Base-by-base conservation (phyloP, 2,888 invertebrate genomes). In the Idaea aversata region DNA sequence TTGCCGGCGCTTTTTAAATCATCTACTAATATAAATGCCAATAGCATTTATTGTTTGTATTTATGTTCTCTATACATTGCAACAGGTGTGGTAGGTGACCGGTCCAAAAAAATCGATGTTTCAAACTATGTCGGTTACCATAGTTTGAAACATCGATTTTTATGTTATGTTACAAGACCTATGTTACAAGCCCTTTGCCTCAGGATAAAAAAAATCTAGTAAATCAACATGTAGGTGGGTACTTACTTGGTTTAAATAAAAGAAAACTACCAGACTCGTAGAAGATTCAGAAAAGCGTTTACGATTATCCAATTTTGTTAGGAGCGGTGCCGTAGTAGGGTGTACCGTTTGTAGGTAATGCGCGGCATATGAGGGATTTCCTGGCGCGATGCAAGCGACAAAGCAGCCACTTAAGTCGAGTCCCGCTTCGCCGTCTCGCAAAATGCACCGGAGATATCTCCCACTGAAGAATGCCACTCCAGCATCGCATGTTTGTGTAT, bases 391-490 rank as follows among this genome's bases (percentile, higher is more conserved):
- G 72, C 71, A 70, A 70, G 74, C 79, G 80, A 83, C 83, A 83
- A 85, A 85, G 82, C 81, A 82, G 82, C 84, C 87, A 88, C 88
- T 88, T 85, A 85, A 78, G 72, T 68, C 74, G 76, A 76, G 77
- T 79, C 76, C 77, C 83, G 79, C 82, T 82, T 80, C 78, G 77
- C 78, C 80, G 81, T 83, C 79, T 82, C 83, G 76, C 79, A 79
- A 82, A 88, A 87, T 86, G 84, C 85, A 79, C 80, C 72, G 47
- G 68, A 79, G 82, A 83, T 83, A 84, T 85, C 79, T 80, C 75
- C 76, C 67, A 66, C 67, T 71, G 77, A 74, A 81, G 80, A 78
- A 75, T 73, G 71, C 76, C 72, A 73, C 76, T 75, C 77, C 72
- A 74, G 77, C 76, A 70, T 71, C 70, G 75, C 78, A 79, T 88